A percentile compares a stretch with the other conserved stretches of the same genome.
Conservation (phyloP, 2,888 invertebrate genomes). For the Athetis lepigone region DNA sequence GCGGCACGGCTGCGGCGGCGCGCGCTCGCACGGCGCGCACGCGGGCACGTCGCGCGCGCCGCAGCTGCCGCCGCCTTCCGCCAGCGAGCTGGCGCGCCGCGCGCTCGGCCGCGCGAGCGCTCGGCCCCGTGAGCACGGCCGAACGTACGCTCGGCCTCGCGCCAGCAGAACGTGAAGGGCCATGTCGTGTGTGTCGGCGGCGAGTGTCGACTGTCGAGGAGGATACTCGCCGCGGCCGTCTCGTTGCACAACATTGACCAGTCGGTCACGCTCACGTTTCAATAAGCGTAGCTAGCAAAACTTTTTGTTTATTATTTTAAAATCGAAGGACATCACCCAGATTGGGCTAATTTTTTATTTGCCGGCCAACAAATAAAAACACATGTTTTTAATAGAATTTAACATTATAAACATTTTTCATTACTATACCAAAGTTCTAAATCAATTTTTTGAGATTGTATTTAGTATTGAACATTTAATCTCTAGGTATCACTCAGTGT, state of each 20-base stretch:
- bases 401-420: no score
- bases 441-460: no score
- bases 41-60: background rate
- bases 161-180: constrained; percentile 9
- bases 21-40: background rate
- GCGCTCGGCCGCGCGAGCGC: background rate
- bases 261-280: constrained; percentile 23
- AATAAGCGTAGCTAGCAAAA: background rate
- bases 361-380: no score
- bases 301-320: background rate
- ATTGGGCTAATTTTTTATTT: background rate
- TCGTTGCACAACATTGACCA: constrained; percentile 3
- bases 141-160: background rate
- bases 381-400: no score
- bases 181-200: constrained; percentile 38
- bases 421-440: no score
- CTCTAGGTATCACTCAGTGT: no score
- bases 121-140: no score
- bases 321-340: background rate
- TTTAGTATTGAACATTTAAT: no score
- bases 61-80: background rate
- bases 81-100: background rate
- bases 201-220: background rate
- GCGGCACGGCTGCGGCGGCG: constrained; percentile 23
- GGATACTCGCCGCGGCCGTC: constrained; percentile 12